These are phyloP conservation scores for Matsumurasca onukii DNA, from an alignment of 1,140 invertebrate species.

Conservation along the genomic window DNA sequence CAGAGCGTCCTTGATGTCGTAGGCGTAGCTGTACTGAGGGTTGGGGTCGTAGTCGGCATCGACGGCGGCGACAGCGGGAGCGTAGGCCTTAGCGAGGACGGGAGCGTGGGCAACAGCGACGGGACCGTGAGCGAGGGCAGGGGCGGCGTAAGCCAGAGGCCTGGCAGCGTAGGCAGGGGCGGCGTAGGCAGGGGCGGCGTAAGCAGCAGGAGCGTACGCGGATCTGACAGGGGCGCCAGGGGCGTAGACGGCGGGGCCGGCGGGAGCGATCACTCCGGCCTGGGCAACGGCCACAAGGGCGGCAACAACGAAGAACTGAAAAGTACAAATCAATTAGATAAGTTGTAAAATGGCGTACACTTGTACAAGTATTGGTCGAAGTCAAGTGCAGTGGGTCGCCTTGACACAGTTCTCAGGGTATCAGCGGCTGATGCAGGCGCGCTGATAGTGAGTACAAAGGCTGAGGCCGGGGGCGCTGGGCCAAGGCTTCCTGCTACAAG, in stretches of 20 bases:
- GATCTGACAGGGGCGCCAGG: conserved; percentile 37
- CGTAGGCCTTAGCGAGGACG: conserved; percentile 35
- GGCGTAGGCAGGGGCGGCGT: conserved; percentile 29
- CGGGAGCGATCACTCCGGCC: conserved; percentile 41
- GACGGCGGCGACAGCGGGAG: conserved; percentile 27
- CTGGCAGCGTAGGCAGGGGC: conserved; percentile 36
- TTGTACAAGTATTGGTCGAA: too few relatives aligned
- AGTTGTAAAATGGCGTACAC: too few relatives aligned
- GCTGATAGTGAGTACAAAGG: too few relatives aligned
- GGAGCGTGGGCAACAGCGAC: conserved; percentile 36
- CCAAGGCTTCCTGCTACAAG: too few relatives aligned
- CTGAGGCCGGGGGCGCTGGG: too few relatives aligned
- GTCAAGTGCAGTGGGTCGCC: too few relatives aligned
- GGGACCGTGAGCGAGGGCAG: conserved; percentile 28
- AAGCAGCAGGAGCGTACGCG: conserved; percentile 33
- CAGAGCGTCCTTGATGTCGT: too few relatives aligned
- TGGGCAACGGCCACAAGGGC: conserved; percentile 42
- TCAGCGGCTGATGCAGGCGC: too few relatives aligned
- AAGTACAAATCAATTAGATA: not conserved
- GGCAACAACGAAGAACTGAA: conserved; percentile 44
- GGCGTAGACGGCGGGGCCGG: too few relatives aligned
- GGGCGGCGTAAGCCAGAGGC: conserved; percentile 36
- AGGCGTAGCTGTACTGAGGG: too few relatives aligned
- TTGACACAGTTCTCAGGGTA: too few relatives aligned
- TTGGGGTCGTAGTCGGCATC: too few relatives aligned